Evolutionary conservation across 2,113 vertebrate species (phyloP).

Genomic region (Thryonomys swinderianus): DNA sequence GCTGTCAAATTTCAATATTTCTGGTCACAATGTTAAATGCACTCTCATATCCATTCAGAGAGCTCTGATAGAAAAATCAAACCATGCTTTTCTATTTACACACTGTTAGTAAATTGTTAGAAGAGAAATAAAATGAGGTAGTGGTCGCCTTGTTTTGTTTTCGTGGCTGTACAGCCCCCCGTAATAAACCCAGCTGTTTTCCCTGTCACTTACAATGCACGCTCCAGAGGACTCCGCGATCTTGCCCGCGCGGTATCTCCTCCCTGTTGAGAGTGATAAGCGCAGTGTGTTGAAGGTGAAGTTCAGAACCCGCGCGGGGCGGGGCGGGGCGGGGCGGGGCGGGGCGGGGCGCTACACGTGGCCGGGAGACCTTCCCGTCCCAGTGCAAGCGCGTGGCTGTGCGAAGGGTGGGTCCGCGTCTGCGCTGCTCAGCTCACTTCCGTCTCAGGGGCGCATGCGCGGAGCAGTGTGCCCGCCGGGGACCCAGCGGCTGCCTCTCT

Average conservation of each 20-base stretch:
- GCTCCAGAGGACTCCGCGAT: conserved; percentile 69
- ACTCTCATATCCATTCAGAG: conserved; percentile 81
- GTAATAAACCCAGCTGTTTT: conserved; percentile 81
- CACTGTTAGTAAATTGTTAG: conserved; percentile 84
- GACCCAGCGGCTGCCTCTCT: background rate
- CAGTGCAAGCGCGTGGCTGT: background rate
- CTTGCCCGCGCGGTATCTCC: conserved; percentile 52
- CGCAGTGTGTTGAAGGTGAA: background rate
- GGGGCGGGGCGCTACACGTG: too few species aligned
- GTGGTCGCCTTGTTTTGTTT: conserved; percentile 82
- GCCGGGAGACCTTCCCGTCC: conserved; percentile 46
- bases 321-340: conserved; percentile 37
- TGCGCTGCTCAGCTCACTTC: conserved; percentile 19
- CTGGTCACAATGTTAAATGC: conserved; percentile 88
- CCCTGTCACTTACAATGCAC: conserved; percentile 69
- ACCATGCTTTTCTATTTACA: conserved; percentile 86
- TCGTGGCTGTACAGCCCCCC: conserved; percentile 76
- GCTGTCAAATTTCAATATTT: conserved; percentile 90
- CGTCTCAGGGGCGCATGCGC: background rate
- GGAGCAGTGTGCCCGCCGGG: background rate
- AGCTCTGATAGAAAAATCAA: conserved; percentile 85
- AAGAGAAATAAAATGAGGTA: conserved; percentile 84
- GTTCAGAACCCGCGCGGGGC: conserved; percentile 38
- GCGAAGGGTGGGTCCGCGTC: background rate
- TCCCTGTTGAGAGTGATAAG: conserved; percentile 74